Percentiles rank a stretch among this genome's conserved stretches.
These are phyloP conservation scores for Axea sp. DNA, from an alignment of 2,888 invertebrate species.

Conservation along the genomic window DNA sequence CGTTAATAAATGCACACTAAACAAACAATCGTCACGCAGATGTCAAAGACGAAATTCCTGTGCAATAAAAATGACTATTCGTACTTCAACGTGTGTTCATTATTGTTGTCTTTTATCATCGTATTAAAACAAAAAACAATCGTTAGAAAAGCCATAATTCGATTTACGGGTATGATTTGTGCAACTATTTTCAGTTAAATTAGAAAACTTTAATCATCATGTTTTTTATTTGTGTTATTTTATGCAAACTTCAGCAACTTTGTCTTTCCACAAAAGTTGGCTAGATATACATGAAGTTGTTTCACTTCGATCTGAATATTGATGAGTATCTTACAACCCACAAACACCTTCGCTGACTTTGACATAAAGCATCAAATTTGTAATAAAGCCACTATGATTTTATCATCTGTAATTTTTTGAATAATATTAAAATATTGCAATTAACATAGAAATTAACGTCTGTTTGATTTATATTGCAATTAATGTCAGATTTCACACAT, in stretches of 20 bases:
- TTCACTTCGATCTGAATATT: constrained; percentile 1
- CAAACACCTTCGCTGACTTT: constrained; percentile 27
- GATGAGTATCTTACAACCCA: constrained; percentile 16
- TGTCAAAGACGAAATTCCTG: constrained; percentile 15
- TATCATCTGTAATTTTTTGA: no score
- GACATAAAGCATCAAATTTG: constrained; percentile 14
- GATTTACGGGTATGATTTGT: no score
- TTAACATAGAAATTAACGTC: no score
- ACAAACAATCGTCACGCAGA: constrained; percentile 7
- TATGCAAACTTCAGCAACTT: constrained; percentile 17
- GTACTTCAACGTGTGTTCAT: neutral
- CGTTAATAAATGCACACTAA: constrained; percentile 1
- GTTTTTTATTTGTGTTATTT: constrained; percentile 26
- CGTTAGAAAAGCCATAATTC: no score
- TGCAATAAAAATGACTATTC: constrained; percentile 4
- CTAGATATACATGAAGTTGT: constrained; percentile 1
- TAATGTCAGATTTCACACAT: no score
- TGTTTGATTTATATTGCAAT: no score
- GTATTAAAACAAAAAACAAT: no score
- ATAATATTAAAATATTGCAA: no score
- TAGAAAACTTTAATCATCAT: constrained; percentile 12
- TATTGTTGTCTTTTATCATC: neutral
- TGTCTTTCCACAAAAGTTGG: constrained; percentile 6
- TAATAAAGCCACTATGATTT: no score
- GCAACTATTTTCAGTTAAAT: no score